Conservation (phyloP, 1,140 invertebrate genomes). For the Vanessa atalanta region DNA sequence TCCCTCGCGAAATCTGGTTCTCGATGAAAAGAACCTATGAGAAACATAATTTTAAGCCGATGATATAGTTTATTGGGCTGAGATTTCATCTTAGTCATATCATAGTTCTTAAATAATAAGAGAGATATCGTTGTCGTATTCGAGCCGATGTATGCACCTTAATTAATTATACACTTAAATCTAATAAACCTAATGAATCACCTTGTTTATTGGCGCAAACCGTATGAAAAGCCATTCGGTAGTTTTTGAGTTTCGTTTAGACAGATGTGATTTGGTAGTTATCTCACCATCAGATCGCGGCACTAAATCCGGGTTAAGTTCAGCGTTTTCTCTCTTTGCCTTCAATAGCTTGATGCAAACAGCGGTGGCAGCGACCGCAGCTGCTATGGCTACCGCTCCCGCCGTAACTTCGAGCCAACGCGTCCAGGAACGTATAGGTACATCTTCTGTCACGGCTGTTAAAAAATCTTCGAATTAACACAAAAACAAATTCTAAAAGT, state of each 20-base stretch:
- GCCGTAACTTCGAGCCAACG: slow-evolving; percentile 51
- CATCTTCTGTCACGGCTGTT: slow-evolving; percentile 47
- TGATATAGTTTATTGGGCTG: not conserved
- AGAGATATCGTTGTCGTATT: no score
- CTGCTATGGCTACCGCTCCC: slow-evolving; percentile 33
- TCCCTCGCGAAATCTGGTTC: slow-evolving; percentile 65
- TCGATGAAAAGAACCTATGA: slow-evolving; percentile 63
- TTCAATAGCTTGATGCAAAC: slow-evolving; percentile 50
- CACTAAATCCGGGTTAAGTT: slow-evolving; percentile 59
- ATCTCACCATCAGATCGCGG: slow-evolving; percentile 58
- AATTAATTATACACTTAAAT: no score
- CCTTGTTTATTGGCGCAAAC: no score
- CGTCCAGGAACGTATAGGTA: slow-evolving; percentile 38
- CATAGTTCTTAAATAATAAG: no score
- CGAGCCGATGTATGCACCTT: no score
- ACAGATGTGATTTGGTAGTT: not conserved
- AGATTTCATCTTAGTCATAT: not conserved
- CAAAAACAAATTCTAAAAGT: no score
- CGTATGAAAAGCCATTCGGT: no score
- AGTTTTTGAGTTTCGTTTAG: no score
- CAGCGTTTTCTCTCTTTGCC: slow-evolving; percentile 39
- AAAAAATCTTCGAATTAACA: not conserved
- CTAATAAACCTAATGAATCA: no score
- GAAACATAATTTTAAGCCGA: slow-evolving; percentile 13
- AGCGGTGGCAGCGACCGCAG: slow-evolving; percentile 33